These are phyloP conservation scores for Leptopilina myrica DNA, from an alignment of 2,888 invertebrate genomes.

Conservation along the genomic window DNA sequence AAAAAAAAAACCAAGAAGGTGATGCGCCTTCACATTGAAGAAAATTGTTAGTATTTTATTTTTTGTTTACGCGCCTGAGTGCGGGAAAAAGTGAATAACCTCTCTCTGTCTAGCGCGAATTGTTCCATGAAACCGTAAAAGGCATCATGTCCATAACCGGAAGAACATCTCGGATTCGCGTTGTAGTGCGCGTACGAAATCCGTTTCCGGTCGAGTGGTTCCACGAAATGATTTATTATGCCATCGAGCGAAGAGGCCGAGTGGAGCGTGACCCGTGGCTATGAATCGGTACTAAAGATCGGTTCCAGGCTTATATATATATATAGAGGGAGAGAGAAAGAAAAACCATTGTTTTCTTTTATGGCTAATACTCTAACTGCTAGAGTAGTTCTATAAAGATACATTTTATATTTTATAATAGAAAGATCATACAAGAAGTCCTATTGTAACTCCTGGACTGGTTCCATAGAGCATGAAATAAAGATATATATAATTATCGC, in stretches of 20 bases:
- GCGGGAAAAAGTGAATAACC: slow-evolving; percentile 20
- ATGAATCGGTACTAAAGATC: slow-evolving; percentile 71
- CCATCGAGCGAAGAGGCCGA: slow-evolving; percentile 66
- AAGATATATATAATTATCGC: slow-evolving; percentile 57
- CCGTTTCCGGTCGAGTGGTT: slow-evolving; percentile 74
- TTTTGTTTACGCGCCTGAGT: neutral
- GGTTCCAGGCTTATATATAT: slow-evolving; percentile 51
- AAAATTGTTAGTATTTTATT: too few relatives aligned
- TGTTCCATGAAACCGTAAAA: slow-evolving; percentile 32
- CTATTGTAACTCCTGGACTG: too few relatives aligned
- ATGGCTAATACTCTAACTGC: slow-evolving; percentile 53
- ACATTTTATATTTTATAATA: slow-evolving; percentile 58
- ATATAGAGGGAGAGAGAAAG: slow-evolving; percentile 25
- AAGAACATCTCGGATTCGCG: slow-evolving; percentile 51
- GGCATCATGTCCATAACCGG: slow-evolving; percentile 40
- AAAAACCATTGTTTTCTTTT: slow-evolving; percentile 68
- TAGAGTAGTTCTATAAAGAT: slow-evolving; percentile 65
- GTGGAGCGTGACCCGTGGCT: slow-evolving; percentile 70
- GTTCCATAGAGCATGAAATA: too few relatives aligned
- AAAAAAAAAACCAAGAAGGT: too few relatives aligned
- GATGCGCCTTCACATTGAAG: too few relatives aligned
- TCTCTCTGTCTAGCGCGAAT: neutral
- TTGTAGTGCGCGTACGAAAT: slow-evolving; percentile 63
- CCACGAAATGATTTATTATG: slow-evolving; percentile 75
- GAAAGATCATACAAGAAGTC: too few relatives aligned